phyloP scores from a whole-genome alignment of 2,113 vertebrate species.

The Verasper variegatus region DNA sequence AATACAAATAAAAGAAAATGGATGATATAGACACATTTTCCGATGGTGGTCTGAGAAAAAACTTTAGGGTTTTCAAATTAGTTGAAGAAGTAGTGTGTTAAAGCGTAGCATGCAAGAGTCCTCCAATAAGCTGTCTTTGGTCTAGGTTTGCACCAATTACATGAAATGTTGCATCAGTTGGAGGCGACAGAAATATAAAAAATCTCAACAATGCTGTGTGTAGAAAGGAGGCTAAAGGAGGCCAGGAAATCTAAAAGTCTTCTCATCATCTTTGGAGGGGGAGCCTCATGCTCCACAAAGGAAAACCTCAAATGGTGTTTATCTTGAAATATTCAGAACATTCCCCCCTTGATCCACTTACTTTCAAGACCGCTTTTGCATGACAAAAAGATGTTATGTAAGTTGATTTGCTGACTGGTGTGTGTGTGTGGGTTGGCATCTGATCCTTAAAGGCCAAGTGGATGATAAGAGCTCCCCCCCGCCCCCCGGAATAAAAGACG shows the following conservation, averaged over 20 bases:
- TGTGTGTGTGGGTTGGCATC: slow-evolving; percentile 21
- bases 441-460: slow-evolving; percentile 53
- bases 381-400: slow-evolving; percentile 49
- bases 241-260: slow-evolving; percentile 38
- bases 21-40: background rate
- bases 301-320: slow-evolving; percentile 39
- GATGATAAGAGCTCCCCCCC: background rate
- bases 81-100: background rate
- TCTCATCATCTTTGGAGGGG: slow-evolving; percentile 45
- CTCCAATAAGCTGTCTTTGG: background rate
- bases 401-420: slow-evolving; percentile 46
- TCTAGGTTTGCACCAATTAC: slow-evolving; percentile 52
- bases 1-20: background rate
- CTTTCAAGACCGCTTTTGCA: slow-evolving; percentile 50
- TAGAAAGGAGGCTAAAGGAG: slow-evolving; percentile 29
- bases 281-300: slow-evolving; percentile 27
- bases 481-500: background rate
- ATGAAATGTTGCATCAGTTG: slow-evolving; percentile 68
- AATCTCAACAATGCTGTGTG: slow-evolving; percentile 32
- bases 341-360: slow-evolving; percentile 50
- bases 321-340: slow-evolving; percentile 63
- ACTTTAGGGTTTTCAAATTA: too few species aligned
- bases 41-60: background rate
- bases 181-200: slow-evolving; percentile 22
- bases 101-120: background rate